Evolutionary conservation across 2,888 invertebrate genomes (phyloP).

Genomic region (Ormyrus pomaceus): DNA sequence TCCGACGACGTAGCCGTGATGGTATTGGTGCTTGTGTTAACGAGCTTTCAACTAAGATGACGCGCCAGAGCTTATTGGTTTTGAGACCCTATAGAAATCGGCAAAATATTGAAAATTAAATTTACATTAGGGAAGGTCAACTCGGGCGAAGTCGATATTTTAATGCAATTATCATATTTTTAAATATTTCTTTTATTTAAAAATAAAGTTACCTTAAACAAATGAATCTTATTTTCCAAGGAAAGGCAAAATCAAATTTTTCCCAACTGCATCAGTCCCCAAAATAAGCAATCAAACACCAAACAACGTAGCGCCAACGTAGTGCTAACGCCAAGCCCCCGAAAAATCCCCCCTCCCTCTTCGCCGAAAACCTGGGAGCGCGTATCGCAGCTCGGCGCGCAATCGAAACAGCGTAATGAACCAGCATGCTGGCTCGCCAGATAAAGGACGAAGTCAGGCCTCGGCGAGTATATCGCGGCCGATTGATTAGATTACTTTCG

Average conservation of each 20-base stretch:
- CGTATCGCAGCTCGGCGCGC: background rate
- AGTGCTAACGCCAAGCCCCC: background rate
- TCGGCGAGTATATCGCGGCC: background rate
- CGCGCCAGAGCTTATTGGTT: constrained; percentile 1
- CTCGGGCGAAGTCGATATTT: too few relatives aligned
- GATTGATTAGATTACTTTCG: constrained; percentile 48
- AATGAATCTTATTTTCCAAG: too few relatives aligned
- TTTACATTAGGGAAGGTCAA: constrained; percentile 11
- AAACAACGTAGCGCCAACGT: background rate
- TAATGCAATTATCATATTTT: too few relatives aligned
- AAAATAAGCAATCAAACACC: too few relatives aligned
- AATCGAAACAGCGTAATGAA: constrained; percentile 18
- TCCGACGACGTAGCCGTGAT: background rate
- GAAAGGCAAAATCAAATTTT: too few relatives aligned
- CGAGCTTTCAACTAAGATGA: constrained; percentile 30
- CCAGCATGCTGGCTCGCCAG: background rate
- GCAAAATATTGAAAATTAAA: constrained; percentile 15
- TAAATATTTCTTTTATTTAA: too few relatives aligned
- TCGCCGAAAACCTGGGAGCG: background rate
- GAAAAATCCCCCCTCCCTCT: background rate
- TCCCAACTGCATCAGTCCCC: too few relatives aligned
- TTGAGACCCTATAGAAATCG: constrained; percentile 1
- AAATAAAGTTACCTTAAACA: too few relatives aligned
- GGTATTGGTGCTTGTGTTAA: constrained; percentile 5
- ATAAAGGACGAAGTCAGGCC: background rate